Evolutionary conservation across 1,140 invertebrate species (phyloP), one percentile per base, ranked within the genome.

Genomic region (Ceratitis capitata): DNA sequence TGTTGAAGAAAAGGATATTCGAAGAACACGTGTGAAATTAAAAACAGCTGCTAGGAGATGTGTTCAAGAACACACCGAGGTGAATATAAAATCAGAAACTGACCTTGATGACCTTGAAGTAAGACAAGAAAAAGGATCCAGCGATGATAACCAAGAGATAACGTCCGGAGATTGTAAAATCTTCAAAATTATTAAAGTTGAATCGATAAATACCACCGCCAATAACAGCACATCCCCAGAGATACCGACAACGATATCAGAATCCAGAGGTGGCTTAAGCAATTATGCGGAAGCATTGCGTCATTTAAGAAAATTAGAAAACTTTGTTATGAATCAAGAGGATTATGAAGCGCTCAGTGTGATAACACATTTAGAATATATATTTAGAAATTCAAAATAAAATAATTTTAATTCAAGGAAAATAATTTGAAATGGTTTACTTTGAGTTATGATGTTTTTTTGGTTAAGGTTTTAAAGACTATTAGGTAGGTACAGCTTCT

Each of bases 301-400:
- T 35, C 47, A 85, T 78, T 82, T 85, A 51, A 85, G 78, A 58
- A 29, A 47, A 26, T 29, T 85, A 1, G 85, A 85, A 53, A 74
- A 85, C 23, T 85, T 82, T 53, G 85, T 58, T 6, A 78, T 85
- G 85, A 23, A 53, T 29, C 14, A 82, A 19, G 64, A 78, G 9
- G 82, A 85, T 53, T 85, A 82, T 45, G 26, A 69, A 14, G 85
- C 85, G n/a, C 74, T 85, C 26, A 61, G 84, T 19, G 12, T 85
- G 42, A 64, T 85, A 47, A 85, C 84, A 49, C 84, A 85, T 45
- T 45, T 85, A 19, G 58, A 85, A 35, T 51, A 84, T 47, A 39
- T 47, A n/a, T 58, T 84, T 32, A 53, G 51, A 26, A 58, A 56
- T 23, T 4, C 26, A 26, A 12, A n/a, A n/a, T n/a, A n/a, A n/a